A percentile compares a stretch with the other conserved stretches of the same genome.
phyloP scores from a whole-genome alignment of 2,888 invertebrate genomes.

The Empis stercorea region DNA sequence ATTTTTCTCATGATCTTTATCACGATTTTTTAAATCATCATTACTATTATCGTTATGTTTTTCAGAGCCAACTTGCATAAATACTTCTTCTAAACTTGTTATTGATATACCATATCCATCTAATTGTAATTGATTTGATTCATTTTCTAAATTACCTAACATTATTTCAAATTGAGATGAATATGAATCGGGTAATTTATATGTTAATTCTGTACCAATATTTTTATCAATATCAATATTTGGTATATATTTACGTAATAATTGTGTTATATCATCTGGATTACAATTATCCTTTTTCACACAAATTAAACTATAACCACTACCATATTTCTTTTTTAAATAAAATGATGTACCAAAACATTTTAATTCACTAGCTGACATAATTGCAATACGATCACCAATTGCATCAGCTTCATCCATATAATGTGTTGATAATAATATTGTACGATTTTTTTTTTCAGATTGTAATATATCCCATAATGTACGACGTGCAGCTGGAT shows the following conservation, averaged over 20 bases:
- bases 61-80: constrained; percentile 55
- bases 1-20: too few relatives aligned
- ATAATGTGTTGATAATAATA: constrained; percentile 73
- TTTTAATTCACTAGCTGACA: constrained; percentile 67
- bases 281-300: constrained; percentile 43
- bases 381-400: constrained; percentile 78
- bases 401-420: constrained; percentile 86
- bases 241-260: constrained; percentile 52
- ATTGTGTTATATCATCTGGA: constrained; percentile 39
- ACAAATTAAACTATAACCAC: constrained; percentile 60
- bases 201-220: constrained; percentile 64
- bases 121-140: constrained; percentile 45
- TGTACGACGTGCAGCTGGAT: constrained; percentile 72
- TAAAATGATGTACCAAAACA: constrained; percentile 72
- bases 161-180: constrained; percentile 51
- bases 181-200: constrained; percentile 49
- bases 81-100: constrained; percentile 82
- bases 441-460: constrained; percentile 59
- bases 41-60: constrained; percentile 6
- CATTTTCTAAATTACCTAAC: constrained; percentile 52
- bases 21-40: too few relatives aligned
- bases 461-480: constrained; percentile 70
- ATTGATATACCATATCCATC: constrained; percentile 72
- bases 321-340: constrained; percentile 71
- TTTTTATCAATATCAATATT: constrained; percentile 51